Evolutionary conservation across 2,113 vertebrate genomes (phyloP).

Genomic region (Australoheros scitulus): DNA sequence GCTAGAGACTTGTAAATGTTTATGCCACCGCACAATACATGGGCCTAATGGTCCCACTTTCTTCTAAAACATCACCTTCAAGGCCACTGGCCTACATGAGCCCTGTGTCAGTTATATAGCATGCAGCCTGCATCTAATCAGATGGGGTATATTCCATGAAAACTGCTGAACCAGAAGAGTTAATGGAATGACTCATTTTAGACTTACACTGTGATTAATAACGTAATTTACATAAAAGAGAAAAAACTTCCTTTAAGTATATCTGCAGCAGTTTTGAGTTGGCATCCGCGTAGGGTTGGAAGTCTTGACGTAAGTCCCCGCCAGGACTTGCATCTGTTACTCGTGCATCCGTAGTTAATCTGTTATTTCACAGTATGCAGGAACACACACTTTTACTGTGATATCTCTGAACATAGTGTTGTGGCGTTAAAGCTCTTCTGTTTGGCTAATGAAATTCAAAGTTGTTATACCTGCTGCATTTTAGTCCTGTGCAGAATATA

Average conservation of each 20-base stretch:
- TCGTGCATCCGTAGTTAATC: not conserved
- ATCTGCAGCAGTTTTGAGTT: not conserved
- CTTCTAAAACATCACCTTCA: not conserved
- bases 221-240: not conserved
- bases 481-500: not conserved
- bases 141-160: not conserved
- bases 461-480: not conserved
- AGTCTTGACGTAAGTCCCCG: not conserved
- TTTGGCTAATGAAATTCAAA: not conserved
- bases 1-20: conserved; percentile 50
- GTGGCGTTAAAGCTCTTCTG: too few species aligned
- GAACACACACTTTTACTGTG: not conserved
- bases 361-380: not conserved
- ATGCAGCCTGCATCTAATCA: not conserved
- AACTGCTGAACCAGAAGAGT: not conserved
- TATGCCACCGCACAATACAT: conserved; percentile 40
- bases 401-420: not conserved
- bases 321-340: not conserved
- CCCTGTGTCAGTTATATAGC: not conserved
- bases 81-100: not conserved
- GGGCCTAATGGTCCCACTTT: conserved; percentile 35
- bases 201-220: not conserved
- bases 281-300: not conserved
- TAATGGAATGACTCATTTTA: not conserved
- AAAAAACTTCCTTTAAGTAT: not conserved